A percentile compares a stretch with the other conserved stretches of the same genome.
phyloP scores from a whole-genome alignment of 2,113 vertebrate species.

The Corvus cornix region DNA sequence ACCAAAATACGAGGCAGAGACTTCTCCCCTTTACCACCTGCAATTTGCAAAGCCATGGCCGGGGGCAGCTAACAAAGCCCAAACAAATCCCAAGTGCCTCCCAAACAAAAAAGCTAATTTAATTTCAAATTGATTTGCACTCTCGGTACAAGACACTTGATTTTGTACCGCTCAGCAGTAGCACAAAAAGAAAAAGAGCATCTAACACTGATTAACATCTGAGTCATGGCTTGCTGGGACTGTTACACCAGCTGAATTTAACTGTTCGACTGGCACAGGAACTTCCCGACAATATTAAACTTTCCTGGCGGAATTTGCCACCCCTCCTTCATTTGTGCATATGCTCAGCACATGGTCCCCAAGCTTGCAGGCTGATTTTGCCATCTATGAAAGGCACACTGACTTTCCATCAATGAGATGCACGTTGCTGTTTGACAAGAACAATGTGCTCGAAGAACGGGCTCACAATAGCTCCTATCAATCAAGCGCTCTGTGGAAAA shows the following conservation, averaged over 20 bases:
- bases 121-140: constrained; percentile 11
- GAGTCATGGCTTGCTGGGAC: neutral
- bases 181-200: constrained; percentile 19
- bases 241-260: neutral
- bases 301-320: neutral
- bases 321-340: neutral
- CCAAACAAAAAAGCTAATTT: constrained; percentile 13
- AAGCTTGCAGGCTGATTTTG: constrained; percentile 4
- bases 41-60: neutral
- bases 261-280: neutral
- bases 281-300: neutral
- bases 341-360: neutral
- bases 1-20: neutral
- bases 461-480: constrained; percentile 67
- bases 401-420: constrained; percentile 58
- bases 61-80: neutral
- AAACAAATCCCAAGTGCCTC: neutral
- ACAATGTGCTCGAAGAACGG: constrained; percentile 51
- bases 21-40: neutral
- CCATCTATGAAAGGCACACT: constrained; percentile 38
- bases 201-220: constrained; percentile 13
- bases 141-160: neutral
- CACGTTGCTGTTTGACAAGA: constrained; percentile 67
- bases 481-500: constrained; percentile 70
- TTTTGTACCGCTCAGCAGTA: neutral